A percentile compares a stretch with the other conserved stretches of the same genome.
Evolutionary conservation across 35 echinoderm and acorn worm genomes (phyloP).

Genomic region (Chiridota heheva): DNA sequence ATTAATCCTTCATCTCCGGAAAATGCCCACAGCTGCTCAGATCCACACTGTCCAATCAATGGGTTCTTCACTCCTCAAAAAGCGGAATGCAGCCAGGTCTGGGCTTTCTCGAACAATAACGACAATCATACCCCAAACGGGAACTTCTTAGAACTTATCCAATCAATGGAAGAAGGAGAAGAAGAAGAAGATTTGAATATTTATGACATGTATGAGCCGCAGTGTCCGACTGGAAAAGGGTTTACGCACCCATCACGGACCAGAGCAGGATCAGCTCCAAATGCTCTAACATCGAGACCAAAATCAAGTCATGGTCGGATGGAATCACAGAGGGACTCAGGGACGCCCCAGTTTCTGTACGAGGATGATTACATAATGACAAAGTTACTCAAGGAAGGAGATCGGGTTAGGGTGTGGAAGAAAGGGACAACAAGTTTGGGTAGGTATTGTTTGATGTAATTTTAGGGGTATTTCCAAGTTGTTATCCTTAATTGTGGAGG

Average conservation of each 20-base stretch:
- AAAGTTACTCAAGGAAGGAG: conserved; percentile 78
- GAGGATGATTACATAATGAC: conserved; percentile 94
- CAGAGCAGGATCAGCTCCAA: conserved; percentile 15
- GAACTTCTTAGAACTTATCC: conserved; percentile 23
- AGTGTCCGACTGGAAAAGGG: conserved; percentile 12
- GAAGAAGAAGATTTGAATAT: conserved; percentile 51
- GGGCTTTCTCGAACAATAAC: conserved; percentile 17
- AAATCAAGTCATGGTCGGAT: conserved; percentile 64
- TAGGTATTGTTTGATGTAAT: no score
- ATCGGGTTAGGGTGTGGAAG: conserved; percentile 73
- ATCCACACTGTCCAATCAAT: conserved; percentile 31
- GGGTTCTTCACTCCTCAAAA: neutral
- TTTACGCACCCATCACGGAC: neutral
- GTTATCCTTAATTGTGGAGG: no score
- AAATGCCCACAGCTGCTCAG: conserved; percentile 16
- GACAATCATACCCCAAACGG: neutral
- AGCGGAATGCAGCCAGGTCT: conserved; percentile 13
- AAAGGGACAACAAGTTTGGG: conserved; percentile 22
- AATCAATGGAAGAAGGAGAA: conserved; percentile 28
- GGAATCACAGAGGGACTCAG: conserved; percentile 20
- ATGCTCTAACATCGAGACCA: conserved; percentile 45
- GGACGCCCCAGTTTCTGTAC: conserved; percentile 56
- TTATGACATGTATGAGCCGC: conserved; percentile 76
- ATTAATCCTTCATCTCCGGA: no score
- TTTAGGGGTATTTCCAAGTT: no score